Percentiles rank a stretch among this genome's conserved stretches.
Conservation (phyloP, 30 jellyfish, hydroid and myxozoan species). For the Aurelia sp. region DNA sequence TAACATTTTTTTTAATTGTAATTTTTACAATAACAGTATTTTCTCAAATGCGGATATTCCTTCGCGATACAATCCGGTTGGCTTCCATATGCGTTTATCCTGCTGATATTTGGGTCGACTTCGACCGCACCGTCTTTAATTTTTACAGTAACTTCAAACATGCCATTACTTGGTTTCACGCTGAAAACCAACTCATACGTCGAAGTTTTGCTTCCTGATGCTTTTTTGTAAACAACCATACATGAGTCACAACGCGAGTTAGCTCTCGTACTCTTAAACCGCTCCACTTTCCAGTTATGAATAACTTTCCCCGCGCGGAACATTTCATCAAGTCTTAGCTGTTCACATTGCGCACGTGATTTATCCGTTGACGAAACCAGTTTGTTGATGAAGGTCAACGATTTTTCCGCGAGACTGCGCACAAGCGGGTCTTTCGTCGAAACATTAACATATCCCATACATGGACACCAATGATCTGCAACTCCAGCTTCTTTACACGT, state of each 20-base stretch:
- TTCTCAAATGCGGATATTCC: constrained; percentile 67
- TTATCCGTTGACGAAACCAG: neutral
- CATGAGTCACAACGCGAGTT: constrained; percentile 49
- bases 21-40: constrained; percentile 65
- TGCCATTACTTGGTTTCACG: constrained; percentile 60
- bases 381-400: constrained; percentile 22
- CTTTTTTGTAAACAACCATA: neutral
- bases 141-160: constrained; percentile 42
- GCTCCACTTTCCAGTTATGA: constrained; percentile 25
- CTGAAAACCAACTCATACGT: constrained; percentile 41
- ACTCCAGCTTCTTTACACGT: constrained; percentile 80
- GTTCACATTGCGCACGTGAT: constrained; percentile 21
- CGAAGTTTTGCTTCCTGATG: neutral
- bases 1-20: too few species aligned
- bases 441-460: constrained; percentile 34
- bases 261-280: constrained; percentile 20
- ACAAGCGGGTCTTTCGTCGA: constrained; percentile 2
- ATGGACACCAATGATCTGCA: constrained; percentile 84
- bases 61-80: constrained; percentile 87
- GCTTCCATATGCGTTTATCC: constrained; percentile 68
- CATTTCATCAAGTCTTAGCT: constrained; percentile 11
- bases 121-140: neutral
- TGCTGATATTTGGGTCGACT: constrained; percentile 63
- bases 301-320: constrained; percentile 50
- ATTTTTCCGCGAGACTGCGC: constrained; percentile 10